These are phyloP conservation scores for Rallus limicola DNA, from an alignment of 2,113 vertebrate genomes.

Conservation along the genomic window DNA sequence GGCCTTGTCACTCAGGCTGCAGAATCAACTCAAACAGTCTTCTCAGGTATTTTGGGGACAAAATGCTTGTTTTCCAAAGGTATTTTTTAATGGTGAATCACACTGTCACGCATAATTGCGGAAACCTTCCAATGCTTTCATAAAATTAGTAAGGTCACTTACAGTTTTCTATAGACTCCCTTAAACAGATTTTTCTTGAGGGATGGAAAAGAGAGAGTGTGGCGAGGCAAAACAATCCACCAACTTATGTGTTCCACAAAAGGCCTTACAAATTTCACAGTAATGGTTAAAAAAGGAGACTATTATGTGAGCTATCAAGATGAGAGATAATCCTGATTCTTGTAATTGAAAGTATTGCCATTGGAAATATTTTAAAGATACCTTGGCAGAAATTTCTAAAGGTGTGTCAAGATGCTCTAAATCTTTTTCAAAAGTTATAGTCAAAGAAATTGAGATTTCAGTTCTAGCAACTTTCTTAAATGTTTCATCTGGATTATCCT, in stretches of 20 bases:
- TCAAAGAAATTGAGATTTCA: not conserved
- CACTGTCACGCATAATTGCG: not conserved
- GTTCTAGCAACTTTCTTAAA: not conserved
- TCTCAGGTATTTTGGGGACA: not conserved
- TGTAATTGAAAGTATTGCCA: not conserved
- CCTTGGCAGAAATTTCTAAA: not conserved
- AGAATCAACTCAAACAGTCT: not conserved
- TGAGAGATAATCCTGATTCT: not conserved
- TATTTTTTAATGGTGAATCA: slow-evolving; percentile 1
- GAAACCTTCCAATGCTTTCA: not conserved
- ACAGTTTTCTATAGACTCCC: not conserved
- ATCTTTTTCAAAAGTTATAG: not conserved
- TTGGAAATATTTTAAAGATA: not conserved
- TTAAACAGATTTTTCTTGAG: not conserved
- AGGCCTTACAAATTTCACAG: not conserved
- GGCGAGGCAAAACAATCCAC: not conserved
- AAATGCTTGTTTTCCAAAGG: not conserved
- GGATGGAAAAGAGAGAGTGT: not conserved
- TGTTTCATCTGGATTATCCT: not conserved
- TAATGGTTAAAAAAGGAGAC: not conserved
- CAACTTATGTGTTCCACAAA: not conserved
- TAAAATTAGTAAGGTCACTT: slow-evolving; percentile 40
- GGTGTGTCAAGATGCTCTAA: not conserved
- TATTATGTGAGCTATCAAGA: not conserved
- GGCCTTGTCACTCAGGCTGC: not conserved